Base-by-base conservation (phyloP, 2,888 invertebrate species). In the Xestia sexstrigata region DNA sequence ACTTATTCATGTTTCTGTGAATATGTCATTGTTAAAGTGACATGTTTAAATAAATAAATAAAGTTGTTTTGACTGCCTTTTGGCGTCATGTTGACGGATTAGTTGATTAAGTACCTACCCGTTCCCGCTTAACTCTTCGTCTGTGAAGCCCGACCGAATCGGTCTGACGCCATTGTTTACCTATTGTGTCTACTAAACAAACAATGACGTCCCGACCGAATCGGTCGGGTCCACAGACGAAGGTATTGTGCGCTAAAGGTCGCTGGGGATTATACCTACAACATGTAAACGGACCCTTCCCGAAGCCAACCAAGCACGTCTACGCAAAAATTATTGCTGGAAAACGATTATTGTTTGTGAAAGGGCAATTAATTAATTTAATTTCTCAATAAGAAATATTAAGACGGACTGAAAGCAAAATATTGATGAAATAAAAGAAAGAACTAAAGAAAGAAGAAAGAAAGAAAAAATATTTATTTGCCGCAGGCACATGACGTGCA, bases 31-130 rank as follows among this genome's bases (percentile, higher is more conserved):
- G 49, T 76, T 42, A 8, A 26, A 70, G 23, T 15, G 30, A 2
- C 30, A 47, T 72, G 55, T 30, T 63, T 78, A 35, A 58, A 58
- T 26, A 74, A 63, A 47, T 72, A 65, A 65, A 76, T 2, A 52
- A 63, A 30, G 7, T 65, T 71, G 60, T n/a, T n/a, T 62, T 49
- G 80, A 55, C 62, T 2, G 35, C 13, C 11, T 23, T 17, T 71
- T n/a, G 45, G 72, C 52, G 63, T 45, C 47, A 26, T 45, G 45
- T 4, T n/a, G 58, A n/a, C 17, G 30, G 23, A 39, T 23, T 47
- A 58, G 26, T 55, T 35, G 30, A 39, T 63, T 39, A 30, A 8
- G 23, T n/a, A n/a, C n/a, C n/a, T n/a, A n/a, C n/a, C n/a, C n/a
- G n/a, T n/a, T n/a, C n/a, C n/a, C n/a, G n/a, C n/a, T n/a, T n/a